phyloP scores from a whole-genome alignment of 2,113 vertebrate genomes.

The Stictonetta naevosa region DNA sequence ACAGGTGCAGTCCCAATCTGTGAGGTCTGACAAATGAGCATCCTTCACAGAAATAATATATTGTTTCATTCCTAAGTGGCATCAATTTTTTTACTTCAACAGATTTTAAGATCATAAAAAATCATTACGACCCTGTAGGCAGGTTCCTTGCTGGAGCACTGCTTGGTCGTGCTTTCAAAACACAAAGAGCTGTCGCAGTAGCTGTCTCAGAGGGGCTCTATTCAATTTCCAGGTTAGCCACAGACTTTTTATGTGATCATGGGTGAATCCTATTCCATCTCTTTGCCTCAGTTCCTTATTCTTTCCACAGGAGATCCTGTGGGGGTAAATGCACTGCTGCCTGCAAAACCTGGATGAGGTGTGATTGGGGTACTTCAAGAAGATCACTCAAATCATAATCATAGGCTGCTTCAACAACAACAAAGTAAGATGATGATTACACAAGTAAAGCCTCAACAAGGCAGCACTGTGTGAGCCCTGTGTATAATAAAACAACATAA shows the following conservation, averaged over 20 bases:
- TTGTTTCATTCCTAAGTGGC: fast-evolving
- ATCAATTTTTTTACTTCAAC: background rate
- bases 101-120: background rate
- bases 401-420: background rate
- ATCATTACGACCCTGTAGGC: background rate
- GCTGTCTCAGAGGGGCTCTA: background rate
- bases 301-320: background rate
- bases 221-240: background rate
- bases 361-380: background rate
- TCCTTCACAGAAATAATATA: background rate
- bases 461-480: background rate
- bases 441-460: background rate
- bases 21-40: fast-evolving
- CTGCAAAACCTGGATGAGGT: background rate
- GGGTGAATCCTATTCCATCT: background rate
- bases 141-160: background rate
- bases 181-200: background rate
- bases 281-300: background rate
- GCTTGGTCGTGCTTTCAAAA: background rate
- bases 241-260: background rate
- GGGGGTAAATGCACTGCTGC: background rate
- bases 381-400: background rate
- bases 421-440: background rate
- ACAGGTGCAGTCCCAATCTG: too few relatives aligned
- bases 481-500: background rate